Evolutionary conservation across 2,797 vertebrate species (phyloP).

Genomic region (Gadopsis marmoratus): DNA sequence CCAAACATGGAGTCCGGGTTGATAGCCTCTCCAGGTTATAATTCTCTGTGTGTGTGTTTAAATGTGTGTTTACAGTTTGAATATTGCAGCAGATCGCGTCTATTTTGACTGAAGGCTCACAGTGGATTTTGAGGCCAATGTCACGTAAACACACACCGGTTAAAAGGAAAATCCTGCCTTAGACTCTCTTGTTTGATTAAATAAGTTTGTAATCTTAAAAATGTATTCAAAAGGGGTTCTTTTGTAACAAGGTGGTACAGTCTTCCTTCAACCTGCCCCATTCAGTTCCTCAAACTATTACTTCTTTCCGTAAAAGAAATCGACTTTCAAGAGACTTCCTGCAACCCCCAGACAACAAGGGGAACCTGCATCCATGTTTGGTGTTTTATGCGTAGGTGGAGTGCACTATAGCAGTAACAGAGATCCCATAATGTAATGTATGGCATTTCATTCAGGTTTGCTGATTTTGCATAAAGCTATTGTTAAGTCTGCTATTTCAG

Average conservation of each 20-base stretch:
- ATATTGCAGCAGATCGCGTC: not conserved
- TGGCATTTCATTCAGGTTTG: not conserved
- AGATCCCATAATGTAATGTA: no score
- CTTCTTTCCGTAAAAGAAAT: not conserved
- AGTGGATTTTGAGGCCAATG: not conserved
- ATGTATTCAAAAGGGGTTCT: not conserved
- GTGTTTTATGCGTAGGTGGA: not conserved
- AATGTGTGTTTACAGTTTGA: not conserved
- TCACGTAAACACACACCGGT: not conserved
- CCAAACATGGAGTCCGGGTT: slow-evolving; percentile 92
- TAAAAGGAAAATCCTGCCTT: not conserved
- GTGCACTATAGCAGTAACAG: not conserved
- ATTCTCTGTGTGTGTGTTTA: not conserved
- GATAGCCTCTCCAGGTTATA: slow-evolving; percentile 94
- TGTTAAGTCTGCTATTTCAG: not conserved
- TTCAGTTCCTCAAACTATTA: not conserved
- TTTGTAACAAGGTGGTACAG: not conserved
- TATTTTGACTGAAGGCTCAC: not conserved
- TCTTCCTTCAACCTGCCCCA: not conserved
- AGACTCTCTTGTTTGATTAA: not conserved
- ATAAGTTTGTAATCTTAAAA: not conserved
- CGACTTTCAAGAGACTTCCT: not conserved
- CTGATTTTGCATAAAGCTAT: not conserved
- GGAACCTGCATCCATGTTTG: not conserved
- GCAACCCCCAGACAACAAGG: not conserved